phyloP scores from a whole-genome alignment of 1,140 invertebrate genomes.

The Brachionus paranguensis region DNA sequence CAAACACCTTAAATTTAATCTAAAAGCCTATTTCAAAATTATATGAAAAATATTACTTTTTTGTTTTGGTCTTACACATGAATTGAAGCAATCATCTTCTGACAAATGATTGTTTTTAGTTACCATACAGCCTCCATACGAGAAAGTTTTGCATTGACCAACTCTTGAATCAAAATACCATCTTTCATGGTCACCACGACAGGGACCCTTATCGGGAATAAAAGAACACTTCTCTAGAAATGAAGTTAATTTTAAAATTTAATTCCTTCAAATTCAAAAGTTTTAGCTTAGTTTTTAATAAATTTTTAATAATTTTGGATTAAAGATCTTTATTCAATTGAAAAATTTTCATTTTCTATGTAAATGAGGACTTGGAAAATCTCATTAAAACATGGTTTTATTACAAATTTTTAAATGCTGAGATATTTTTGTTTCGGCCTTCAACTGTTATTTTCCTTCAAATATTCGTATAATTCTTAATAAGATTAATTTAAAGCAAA shows the following conservation, averaged over 20 bases:
- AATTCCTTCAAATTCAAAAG: conserved; percentile 42
- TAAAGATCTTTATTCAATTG: too few relatives aligned
- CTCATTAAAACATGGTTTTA: too few relatives aligned
- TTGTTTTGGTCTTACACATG: conserved; percentile 63
- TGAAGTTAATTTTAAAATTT: background rate
- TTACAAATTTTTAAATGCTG: too few relatives aligned
- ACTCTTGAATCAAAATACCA: conserved; percentile 80
- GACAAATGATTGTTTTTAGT: conserved; percentile 64
- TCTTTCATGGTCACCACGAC: conserved; percentile 63
- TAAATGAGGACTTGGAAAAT: too few relatives aligned
- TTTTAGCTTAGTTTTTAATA: background rate
- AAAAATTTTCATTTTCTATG: too few relatives aligned
- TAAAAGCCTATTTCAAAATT: too few relatives aligned
- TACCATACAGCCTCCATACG: conserved; percentile 83
- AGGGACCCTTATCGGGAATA: conserved; percentile 66
- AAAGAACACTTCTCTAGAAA: conserved; percentile 74
- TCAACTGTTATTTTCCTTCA: too few relatives aligned
- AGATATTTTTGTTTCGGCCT: too few relatives aligned
- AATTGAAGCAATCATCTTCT: conserved; percentile 52
- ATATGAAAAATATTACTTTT: background rate
- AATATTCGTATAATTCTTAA: too few relatives aligned
- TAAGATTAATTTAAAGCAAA: too few relatives aligned
- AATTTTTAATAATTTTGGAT: too few relatives aligned
- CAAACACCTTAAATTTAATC: conserved; percentile 60
- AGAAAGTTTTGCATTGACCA: conserved; percentile 85